Base-by-base conservation (phyloP, 2,888 invertebrate species). In the Aphodius granarius region DNA sequence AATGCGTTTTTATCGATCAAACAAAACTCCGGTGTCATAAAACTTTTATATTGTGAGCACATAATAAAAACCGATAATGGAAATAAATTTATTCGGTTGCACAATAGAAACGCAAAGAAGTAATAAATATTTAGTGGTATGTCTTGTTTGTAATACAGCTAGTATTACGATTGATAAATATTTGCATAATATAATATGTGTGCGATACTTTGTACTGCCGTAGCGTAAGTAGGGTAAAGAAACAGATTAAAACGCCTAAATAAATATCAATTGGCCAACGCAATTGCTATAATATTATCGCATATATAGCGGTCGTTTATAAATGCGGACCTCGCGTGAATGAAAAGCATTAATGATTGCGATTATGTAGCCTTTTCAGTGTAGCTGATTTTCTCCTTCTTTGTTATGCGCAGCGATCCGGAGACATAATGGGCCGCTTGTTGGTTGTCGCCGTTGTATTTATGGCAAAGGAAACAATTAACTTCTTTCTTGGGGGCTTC, bases 201-300 rank as follows among this genome's bases (percentile, higher is more conserved):
- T 43, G 43, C 43, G 43, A 9, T 43, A 43, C 43, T 43, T 43
- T 43, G 43, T 43, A 43, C 6, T 9, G 9, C 43, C 13, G 43
- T 2, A 66, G 15, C 66, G 19, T 20, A 68, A 68, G 21, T 68
- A 20, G 68, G 68, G 21, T 68, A 68, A 19, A 68, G 68, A 68
- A 68, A 68, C 68, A 68, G 20, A 68, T 68, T 20, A 68, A 20
- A 22, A 22, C 68, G 21, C 20, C 19, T 68, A 68, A 68, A 68
- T n/a, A 68, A 68, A 68, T 68, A 19, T 21, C 68, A 68, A 68
- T 68, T 68, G 68, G 68, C 68, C 68, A 68, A 68, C 68, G 43
- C 43, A 43, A n/a, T 43, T 43, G 13, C 43, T 43, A n/a, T n/a
- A 43, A 43, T 43, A 43, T 43, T 43, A 43, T 43, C 43, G 43